These are phyloP conservation scores for Gryllus longicercus DNA, from an alignment of 2,888 invertebrate genomes.

Conservation along the genomic window DNA sequence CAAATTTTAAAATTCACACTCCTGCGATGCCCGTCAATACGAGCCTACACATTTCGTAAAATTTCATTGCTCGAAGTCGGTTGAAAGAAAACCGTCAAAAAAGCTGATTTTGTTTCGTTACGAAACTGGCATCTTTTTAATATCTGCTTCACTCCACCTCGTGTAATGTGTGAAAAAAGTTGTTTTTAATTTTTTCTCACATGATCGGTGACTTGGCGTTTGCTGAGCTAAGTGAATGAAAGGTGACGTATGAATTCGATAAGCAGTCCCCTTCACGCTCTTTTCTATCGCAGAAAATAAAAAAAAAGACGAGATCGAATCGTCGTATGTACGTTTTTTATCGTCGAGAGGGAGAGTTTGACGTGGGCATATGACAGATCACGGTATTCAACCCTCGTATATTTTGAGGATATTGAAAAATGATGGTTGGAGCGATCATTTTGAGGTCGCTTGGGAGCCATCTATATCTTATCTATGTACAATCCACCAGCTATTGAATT, in stretches of 20 bases:
- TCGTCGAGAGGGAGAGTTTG: conserved; percentile 11
- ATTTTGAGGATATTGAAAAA: conserved; percentile 35
- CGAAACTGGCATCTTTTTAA: conserved; percentile 6
- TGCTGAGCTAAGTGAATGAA: not conserved
- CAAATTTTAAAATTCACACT: not conserved
- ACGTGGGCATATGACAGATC: conserved; percentile 32
- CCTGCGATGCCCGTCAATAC: not conserved
- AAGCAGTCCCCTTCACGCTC: conserved; percentile 18
- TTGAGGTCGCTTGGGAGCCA: conserved; percentile 28
- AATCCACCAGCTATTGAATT: conserved; percentile 28
- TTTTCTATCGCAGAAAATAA: conserved; percentile 5
- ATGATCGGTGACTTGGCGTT: conserved; percentile 3
- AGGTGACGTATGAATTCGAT: conserved; percentile 11
- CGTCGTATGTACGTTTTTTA: conserved; percentile 25
- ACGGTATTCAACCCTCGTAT: conserved; percentile 22
- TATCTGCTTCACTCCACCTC: conserved; percentile 8
- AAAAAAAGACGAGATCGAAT: conserved; percentile 25
- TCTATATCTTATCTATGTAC: conserved; percentile 25
- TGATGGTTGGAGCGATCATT: conserved; percentile 33
- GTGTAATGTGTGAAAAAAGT: not conserved
- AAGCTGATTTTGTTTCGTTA: not conserved
- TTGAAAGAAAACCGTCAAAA: conserved; percentile 8
- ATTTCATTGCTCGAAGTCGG: conserved; percentile 17
- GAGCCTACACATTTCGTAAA: not conserved
- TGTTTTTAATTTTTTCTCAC: conserved; percentile 11